Evolutionary conservation across 2,797 vertebrate genomes (phyloP), one percentile per base, ranked within the genome.

Genomic region (Onychomys leucogaster): DNA sequence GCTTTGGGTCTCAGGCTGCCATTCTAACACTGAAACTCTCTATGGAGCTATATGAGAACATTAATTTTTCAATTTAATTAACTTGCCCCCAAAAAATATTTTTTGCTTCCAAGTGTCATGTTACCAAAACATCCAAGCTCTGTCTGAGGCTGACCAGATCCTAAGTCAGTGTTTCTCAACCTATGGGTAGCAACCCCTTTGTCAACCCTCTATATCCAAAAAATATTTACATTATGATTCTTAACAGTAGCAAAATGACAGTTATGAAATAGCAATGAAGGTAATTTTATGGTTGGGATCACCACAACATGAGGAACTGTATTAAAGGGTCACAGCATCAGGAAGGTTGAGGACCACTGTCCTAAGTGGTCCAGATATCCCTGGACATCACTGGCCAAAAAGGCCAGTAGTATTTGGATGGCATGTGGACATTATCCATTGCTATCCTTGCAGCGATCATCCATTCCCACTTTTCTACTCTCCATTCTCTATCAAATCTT

Each of bases 51-150:
- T 90, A 49, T 84, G 41, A 84, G 34, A 94, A 43, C 63, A 88
- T 32, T 75, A 21, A 29, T 63, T 80, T 73, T 57, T 52, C 55
- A 46, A 34, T 81, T 69, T 94, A 84, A 92, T 91, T 76, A 85
- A 84, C n/a, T 92, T 94, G 8, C 67, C 6, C 59, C 93, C 80
- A 67, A 81, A 80, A 96, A 80, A 29, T 23, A 59, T 55, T 41
- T 52, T 83, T 90, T 55, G 6, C 16, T 91, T 73, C 25, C 59
- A n/a, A 80, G 43, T 49, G 4, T 63, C 43, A 77, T 14, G 49
- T 88, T 84, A 55, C 43, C 25, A 49, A 43, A 83, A 73, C 27
- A 63, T 57, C 17, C 34, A 34, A 27, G 27, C 46, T 43, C 13
- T 86, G 19, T 37, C n/a, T 59, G 16, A 37, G 29, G 49, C 61